phyloP scores from a whole-genome alignment of 2,797 vertebrate species.

The Oophaga sylvatica region DNA sequence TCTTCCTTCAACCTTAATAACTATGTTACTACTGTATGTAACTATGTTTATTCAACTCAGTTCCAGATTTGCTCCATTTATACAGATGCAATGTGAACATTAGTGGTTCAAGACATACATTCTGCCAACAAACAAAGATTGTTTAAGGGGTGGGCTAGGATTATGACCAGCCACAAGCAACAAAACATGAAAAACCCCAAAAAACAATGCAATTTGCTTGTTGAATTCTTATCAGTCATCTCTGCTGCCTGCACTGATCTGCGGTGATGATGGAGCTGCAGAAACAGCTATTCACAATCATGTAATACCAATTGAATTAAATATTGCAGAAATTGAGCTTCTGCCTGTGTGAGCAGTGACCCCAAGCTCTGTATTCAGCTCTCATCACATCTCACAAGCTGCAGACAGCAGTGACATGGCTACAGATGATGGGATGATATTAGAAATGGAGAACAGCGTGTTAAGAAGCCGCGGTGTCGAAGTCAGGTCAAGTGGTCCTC shows the following conservation, averaged over 20 bases:
- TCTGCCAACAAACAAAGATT: too few relatives aligned
- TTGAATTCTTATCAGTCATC: too few relatives aligned
- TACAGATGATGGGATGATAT: neutral
- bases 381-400: neutral
- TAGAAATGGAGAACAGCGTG: conserved; percentile 10
- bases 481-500: conserved; percentile 18
- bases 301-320: neutral
- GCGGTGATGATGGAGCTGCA: too few relatives aligned
- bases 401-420: neutral
- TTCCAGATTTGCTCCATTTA: too few relatives aligned
- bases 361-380: neutral
- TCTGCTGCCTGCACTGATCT: neutral
- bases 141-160: too few relatives aligned
- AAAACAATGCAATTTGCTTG: neutral
- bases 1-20: too few relatives aligned
- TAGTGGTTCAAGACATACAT: too few relatives aligned
- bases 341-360: neutral
- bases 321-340: neutral
- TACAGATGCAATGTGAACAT: too few relatives aligned
- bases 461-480: neutral
- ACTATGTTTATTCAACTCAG: too few relatives aligned
- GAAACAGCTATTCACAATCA: neutral
- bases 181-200: neutral
- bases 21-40: too few relatives aligned
- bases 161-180: too few relatives aligned